These are phyloP conservation scores for Caenorhabditis elegans DNA, from an alignment of 1,140 invertebrate genomes.

Conservation along the genomic window WBcel235 BX284604.4:2587501-2588000, in stretches of 20 bases:
- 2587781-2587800: no score
- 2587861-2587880: background rate
- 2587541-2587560: background rate
- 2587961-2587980: background rate
- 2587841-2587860: background rate
- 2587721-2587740: no score
- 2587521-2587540: background rate
- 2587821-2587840: background rate
- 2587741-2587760: no score
- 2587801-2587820: background rate
- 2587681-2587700: no score
- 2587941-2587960: constrained; percentile 27
- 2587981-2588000: background rate
- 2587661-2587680: no score
- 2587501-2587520: background rate
- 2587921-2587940: constrained; percentile 38
- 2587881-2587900: constrained; percentile 41
- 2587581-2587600: background rate
- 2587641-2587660: background rate
- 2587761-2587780: no score
- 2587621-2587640: background rate
- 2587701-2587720: no score
- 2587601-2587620: background rate
- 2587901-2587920: constrained; percentile 34
- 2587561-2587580: background rate